Evolutionary conservation across 64 coral and sea anemone genomes (phyloP).

Genomic region (Stichodactyla helianthus): DNA sequence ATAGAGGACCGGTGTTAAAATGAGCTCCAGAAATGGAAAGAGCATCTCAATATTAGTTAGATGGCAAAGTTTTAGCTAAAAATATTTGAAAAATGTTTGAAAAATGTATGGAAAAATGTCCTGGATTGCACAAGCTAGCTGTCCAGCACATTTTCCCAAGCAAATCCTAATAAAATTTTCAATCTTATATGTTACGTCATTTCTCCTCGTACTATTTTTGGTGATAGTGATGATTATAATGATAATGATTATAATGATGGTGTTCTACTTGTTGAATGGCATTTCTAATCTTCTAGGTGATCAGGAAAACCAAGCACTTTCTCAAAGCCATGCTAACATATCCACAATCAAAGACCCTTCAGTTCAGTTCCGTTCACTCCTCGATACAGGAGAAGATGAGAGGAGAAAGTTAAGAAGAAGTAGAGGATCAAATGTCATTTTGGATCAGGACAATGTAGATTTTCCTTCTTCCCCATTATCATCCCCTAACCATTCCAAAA

Average conservation of each 20-base stretch:
- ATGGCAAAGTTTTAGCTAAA: too few relatives aligned
- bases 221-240: background rate
- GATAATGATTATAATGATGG: background rate
- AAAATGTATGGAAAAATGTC: too few relatives aligned
- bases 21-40: too few relatives aligned
- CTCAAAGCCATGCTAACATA: slow-evolving; percentile 15
- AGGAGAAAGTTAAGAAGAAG: slow-evolving; percentile 65
- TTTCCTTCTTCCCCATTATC: slow-evolving; percentile 66
- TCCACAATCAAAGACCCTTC: background rate
- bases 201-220: too few relatives aligned
- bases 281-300: background rate
- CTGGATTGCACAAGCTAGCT: too few relatives aligned
- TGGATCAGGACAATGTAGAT: slow-evolving; percentile 59
- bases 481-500: slow-evolving; percentile 47
- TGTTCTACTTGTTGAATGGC: background rate
- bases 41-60: too few relatives aligned
- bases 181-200: too few relatives aligned
- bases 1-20: too few relatives aligned
- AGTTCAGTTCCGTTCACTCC: background rate
- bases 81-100: too few relatives aligned
- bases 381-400: slow-evolving; percentile 47
- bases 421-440: slow-evolving; percentile 60
- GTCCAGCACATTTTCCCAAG: too few relatives aligned
- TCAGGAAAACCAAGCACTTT: slow-evolving; percentile 18
- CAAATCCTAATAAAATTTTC: too few relatives aligned